phyloP scores from a whole-genome alignment of 1,140 invertebrate genomes.

The Acromyrmex heyeri region DNA sequence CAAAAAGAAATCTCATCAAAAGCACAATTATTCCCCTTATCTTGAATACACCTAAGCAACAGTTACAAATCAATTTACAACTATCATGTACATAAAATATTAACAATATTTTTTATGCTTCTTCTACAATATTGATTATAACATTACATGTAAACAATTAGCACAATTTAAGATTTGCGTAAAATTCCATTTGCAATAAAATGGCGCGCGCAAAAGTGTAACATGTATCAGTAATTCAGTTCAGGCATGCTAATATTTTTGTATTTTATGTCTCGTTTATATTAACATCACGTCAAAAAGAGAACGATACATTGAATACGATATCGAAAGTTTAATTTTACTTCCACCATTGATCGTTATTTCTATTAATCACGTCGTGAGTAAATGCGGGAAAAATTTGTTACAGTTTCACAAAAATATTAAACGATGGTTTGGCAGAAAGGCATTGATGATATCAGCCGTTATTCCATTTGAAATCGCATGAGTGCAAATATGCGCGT shows the following conservation, averaged over 20 bases:
- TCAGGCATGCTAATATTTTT: neutral
- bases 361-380: slow-evolving; percentile 21
- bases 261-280: neutral
- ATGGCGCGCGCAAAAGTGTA: neutral
- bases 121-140: neutral
- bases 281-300: neutral
- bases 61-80: slow-evolving; percentile 5
- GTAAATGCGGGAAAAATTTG: slow-evolving; percentile 20
- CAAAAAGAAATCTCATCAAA: slow-evolving; percentile 40
- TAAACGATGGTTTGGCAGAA: slow-evolving; percentile 21
- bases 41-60: slow-evolving; percentile 19
- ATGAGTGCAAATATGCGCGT: slow-evolving; percentile 42
- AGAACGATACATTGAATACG: neutral
- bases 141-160: neutral
- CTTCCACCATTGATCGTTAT: slow-evolving; percentile 1
- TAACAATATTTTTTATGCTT: neutral
- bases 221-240: neutral
- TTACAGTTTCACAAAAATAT: slow-evolving; percentile 10
- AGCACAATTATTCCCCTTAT: slow-evolving; percentile 24
- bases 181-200: slow-evolving; percentile 29
- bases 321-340: slow-evolving; percentile 24
- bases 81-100: neutral
- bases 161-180: neutral
- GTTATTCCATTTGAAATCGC: slow-evolving; percentile 47
- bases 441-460: slow-evolving; percentile 17